Evolutionary conservation across 2,113 vertebrate species (phyloP), one percentile per base, ranked within the genome.

Genomic region (Corythaixoides concolor): DNA sequence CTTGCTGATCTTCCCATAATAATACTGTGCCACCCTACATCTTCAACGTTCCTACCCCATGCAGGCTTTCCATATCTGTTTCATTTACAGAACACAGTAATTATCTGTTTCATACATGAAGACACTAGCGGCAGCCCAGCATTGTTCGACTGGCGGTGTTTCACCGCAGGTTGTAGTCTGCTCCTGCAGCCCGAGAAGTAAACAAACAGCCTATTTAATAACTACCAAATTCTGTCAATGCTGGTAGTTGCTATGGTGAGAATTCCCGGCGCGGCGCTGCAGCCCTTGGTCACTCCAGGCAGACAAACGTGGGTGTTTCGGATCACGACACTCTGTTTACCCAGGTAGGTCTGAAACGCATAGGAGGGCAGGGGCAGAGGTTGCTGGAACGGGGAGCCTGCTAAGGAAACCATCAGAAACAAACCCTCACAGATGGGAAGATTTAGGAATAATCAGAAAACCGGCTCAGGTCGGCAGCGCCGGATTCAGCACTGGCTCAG

Each of bases 231-330:
- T 91, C 95, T 94, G 89, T 93, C 97, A 73, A 37, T 86, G 91
- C 83, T 8, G 28, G 88, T 26, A 95, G 97, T 97, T 97, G 96
- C 97, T 95, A 97, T 97, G 97, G 97, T 96, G 97, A 97, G 92
- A 74, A 92, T 88, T 91, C 92, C 92, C 80, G 5, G 87, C 2
- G 5, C 6, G 3, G 85, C 23, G 13, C 89, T 85, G 96, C 85
- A 95, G 68, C 85, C 70, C 86, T 81, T 76, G 96, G 95, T 91
- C 97, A 94, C 85, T 93, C 67, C 56, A n/a, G 69, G 88, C 88
- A 85, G 92, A 76, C 62, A 77, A 89, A 85, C 4, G 12, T 66
- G 86, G 85, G 91, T 20, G 66, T 82, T 72, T 88, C 45, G 8
- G 74, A 91, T 96, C 85, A 90, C 85, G 62, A 85, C 82, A 15